Percentiles rank a stretch among this genome's conserved stretches.
These are phyloP conservation scores for Coptodon bakossiorum DNA, from an alignment of 2,113 vertebrate species.

Conservation along the genomic window DNA sequence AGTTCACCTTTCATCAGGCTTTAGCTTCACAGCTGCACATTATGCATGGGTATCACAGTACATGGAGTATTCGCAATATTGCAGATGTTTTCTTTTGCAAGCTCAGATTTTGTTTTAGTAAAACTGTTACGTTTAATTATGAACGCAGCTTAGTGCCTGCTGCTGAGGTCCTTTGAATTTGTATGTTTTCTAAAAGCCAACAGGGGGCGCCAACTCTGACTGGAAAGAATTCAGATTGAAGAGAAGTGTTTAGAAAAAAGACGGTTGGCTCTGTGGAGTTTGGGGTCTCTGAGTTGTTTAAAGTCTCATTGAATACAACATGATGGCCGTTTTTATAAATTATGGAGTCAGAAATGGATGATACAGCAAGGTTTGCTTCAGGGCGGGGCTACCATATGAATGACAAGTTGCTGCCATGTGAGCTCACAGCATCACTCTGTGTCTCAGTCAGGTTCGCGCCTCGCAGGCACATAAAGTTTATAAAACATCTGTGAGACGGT, in stretches of 20 bases:
- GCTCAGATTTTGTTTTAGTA: fast-evolving
- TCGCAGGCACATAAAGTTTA: neutral
- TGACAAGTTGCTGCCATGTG: neutral
- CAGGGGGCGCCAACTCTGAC: neutral
- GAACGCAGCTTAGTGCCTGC: neutral
- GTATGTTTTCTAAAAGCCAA: neutral
- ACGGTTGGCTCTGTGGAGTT: fast-evolving
- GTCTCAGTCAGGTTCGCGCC: neutral
- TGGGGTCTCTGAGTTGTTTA: neutral
- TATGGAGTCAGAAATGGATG: neutral
- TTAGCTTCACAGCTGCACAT: neutral
- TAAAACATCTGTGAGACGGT: neutral
- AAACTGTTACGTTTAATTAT: neutral
- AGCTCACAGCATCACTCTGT: fast-evolving
- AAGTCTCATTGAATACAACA: neutral
- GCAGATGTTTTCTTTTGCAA: neutral
- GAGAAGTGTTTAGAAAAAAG: neutral
- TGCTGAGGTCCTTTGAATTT: neutral
- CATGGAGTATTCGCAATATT: neutral
- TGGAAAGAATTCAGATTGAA: neutral
- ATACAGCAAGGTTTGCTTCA: neutral
- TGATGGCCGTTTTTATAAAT: fast-evolving
- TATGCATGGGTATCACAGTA: neutral
- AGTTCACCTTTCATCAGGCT: neutral
- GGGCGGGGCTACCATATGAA: neutral